Conservation (phyloP, 2,888 invertebrate genomes). For the Sthenelais limicola region DNA sequence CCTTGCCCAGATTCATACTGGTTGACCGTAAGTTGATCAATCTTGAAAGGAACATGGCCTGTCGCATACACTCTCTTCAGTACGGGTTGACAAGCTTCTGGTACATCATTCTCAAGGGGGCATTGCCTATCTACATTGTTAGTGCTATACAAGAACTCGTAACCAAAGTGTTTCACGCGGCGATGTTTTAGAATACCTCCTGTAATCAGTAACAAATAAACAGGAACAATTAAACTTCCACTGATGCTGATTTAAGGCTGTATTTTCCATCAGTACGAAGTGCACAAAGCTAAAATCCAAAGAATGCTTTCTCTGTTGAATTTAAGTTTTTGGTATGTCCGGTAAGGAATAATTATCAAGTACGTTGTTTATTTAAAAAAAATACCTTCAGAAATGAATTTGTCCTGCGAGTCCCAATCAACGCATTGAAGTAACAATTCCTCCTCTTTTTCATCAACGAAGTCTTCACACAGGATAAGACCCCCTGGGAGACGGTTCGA, state of each 20-base stretch:
- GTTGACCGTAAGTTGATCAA: constrained; percentile 74
- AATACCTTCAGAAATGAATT: constrained; percentile 7
- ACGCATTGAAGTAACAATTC: constrained; percentile 76
- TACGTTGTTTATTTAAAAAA: not conserved
- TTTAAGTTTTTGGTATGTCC: too few species aligned
- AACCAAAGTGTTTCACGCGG: constrained; percentile 91
- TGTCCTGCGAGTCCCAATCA: constrained; percentile 71
- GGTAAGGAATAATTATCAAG: not conserved
- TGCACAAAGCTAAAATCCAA: too few species aligned
- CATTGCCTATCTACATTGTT: constrained; percentile 85
- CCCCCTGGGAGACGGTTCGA: constrained; percentile 77
- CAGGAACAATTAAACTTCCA: not conserved
- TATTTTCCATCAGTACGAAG: not conserved
- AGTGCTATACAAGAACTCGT: constrained; percentile 88
- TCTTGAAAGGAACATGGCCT: constrained; percentile 63
- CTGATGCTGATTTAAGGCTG: too few species aligned
- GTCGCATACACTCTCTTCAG: constrained; percentile 76
- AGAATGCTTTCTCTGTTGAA: too few species aligned
- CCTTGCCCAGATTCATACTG: constrained; percentile 74
- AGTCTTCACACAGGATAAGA: constrained; percentile 80
- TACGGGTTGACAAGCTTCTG: constrained; percentile 80
- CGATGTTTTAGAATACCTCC: constrained; percentile 79
- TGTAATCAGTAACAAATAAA: not conserved
- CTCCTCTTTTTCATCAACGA: constrained; percentile 83
- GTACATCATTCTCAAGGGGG: constrained; percentile 80